These are phyloP conservation scores for Drosophila mauritiana DNA, from an alignment of 1,140 invertebrate species.

Conservation along the genomic window DNA sequence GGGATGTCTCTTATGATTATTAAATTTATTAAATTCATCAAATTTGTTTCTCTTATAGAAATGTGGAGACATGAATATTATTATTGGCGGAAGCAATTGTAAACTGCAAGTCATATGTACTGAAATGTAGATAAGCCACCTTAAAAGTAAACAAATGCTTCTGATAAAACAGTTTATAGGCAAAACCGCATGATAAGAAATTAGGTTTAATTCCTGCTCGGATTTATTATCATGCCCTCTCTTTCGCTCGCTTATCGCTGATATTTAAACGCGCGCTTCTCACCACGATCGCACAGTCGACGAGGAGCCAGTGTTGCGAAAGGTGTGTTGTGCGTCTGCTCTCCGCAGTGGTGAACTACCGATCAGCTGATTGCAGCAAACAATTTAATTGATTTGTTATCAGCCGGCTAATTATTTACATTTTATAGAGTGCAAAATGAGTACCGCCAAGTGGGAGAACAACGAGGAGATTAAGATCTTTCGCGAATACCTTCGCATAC, in stretches of 20 bases:
- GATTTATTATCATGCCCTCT: background rate
- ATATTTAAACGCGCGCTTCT: constrained; percentile 60
- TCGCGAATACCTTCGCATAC: constrained; percentile 91
- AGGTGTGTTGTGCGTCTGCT: constrained; percentile 24
- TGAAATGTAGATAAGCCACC: constrained; percentile 48
- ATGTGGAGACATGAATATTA: no score
- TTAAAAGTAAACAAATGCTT: constrained; percentile 29
- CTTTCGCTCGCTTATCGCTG: constrained; percentile 14
- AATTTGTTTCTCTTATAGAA: no score
- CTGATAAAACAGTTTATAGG: constrained; percentile 39
- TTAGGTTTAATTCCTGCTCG: constrained; percentile 11
- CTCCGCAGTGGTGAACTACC: constrained; percentile 8
- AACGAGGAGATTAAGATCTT: constrained; percentile 91
- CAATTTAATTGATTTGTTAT: constrained; percentile 6
- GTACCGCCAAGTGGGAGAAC: constrained; percentile 84
- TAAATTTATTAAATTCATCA: no score
- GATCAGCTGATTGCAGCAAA: constrained; percentile 41
- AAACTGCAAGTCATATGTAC: constrained; percentile 1
- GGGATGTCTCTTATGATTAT: background rate
- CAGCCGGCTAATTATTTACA: constrained; percentile 11
- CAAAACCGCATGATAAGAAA: constrained; percentile 40
- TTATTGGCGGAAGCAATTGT: background rate
- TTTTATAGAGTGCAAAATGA: constrained; percentile 41
- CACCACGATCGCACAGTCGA: constrained; percentile 38
- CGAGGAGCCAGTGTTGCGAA: constrained; percentile 56